Evolutionary conservation across 2,797 vertebrate species (phyloP), one percentile per base, ranked within the genome.

Genomic region (Odontamblyopus lacepedii): DNA sequence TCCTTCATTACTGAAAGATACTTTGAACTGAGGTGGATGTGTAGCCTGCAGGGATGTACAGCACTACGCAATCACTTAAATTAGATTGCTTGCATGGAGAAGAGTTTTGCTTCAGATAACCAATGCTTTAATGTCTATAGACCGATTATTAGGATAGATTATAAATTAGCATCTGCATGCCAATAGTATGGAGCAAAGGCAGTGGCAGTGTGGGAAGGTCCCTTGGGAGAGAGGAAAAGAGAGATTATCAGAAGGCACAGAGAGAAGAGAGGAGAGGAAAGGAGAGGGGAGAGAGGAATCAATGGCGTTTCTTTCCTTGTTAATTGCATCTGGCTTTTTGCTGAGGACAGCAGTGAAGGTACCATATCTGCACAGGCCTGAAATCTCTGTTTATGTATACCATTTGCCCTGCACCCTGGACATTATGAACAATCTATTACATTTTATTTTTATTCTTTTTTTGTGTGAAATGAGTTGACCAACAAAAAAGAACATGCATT

Each of bases 271-370:
- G 35, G 74, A 76, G 80, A 78, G 38, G 74, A 77, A 78, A 78
- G 68, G 71, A 38, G 72, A 77, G 80, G 77, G 35, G 74, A 77
- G 80, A 78, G 67, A 77, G 72, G 81, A 85, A 91, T 92, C 78
- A 89, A 91, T 94, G 87, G 85, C 75, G 51, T 70, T 83, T 88
- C 85, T 85, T 83, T 76, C 65, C 76, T 85, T 84, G 87, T 91
- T 92, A 93, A 91, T 92, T 92, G 85, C 80, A 81, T 91, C 84
- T 85, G 67, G 79, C 79, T 87, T 92, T 93, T 85, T 92, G 91
- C 91, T 92, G 91, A 90, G 84, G 83, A 86, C 85, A 92, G 91
- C 91, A 91, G 81, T 56, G 78, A 87, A 73, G 79, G 69, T 74
- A 63, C 62, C 26, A 38, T 63, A 86, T 87, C 56, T 76, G 72